These are phyloP conservation scores for Lasiurus cinereus DNA, from an alignment of 2,113 vertebrate genomes.

Conservation along the genomic window DNA sequence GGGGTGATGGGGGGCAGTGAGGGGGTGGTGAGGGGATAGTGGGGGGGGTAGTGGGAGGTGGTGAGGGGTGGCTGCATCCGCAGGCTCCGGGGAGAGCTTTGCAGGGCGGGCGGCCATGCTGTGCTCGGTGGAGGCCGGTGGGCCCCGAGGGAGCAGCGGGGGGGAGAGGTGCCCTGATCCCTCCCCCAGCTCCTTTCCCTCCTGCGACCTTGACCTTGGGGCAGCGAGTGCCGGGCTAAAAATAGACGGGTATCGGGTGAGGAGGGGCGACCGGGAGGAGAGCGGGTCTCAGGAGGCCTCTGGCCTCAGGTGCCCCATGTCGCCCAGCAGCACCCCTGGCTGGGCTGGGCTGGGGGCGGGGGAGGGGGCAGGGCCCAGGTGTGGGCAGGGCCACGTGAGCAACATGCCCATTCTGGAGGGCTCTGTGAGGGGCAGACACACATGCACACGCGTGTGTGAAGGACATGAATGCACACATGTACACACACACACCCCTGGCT, in stretches of 20 bases:
- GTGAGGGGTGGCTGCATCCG: neutral
- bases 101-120: neutral
- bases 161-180: neutral
- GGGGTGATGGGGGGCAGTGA: too few relatives aligned
- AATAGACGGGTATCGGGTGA: conserved; percentile 70
- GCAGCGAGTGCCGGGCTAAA: conserved; percentile 66
- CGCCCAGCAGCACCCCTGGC: neutral
- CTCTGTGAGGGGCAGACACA: neutral
- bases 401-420: neutral
- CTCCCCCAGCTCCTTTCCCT: conserved; percentile 43
- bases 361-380: neutral
- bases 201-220: conserved; percentile 68
- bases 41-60: too few relatives aligned
- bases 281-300: conserved; percentile 39
- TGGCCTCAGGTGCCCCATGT: neutral
- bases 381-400: neutral
- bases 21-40: too few relatives aligned
- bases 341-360: rapidly evolving
- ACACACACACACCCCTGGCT: too few relatives aligned
- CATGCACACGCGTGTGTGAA: too few relatives aligned
- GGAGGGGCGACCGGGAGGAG: conserved; percentile 72
- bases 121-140: neutral
- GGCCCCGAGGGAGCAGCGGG: neutral
- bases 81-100: neutral
- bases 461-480: too few relatives aligned